These are phyloP conservation scores for Sciurus niger DNA, from an alignment of 2,113 vertebrate genomes.

Conservation along the genomic window DNA sequence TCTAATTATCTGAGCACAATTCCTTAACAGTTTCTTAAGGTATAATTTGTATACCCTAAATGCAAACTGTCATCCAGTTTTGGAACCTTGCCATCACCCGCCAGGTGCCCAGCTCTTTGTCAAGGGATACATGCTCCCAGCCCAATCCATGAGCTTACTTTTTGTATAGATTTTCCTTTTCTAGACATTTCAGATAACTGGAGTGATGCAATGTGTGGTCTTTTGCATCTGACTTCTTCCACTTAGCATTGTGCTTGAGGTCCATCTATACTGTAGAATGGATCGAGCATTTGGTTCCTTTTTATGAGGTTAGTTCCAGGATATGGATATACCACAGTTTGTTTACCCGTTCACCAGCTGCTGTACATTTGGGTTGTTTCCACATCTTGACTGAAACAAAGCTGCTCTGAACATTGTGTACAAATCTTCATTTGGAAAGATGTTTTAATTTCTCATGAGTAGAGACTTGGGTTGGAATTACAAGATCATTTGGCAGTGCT, in stretches of 20 bases:
- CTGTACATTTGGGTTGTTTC: neutral
- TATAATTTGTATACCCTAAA: neutral
- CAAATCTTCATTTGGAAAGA: neutral
- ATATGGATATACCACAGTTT: neutral
- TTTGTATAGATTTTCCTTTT: neutral
- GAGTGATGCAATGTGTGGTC: neutral
- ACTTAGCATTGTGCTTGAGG: neutral
- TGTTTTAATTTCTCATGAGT: neutral
- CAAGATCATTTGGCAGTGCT: neutral
- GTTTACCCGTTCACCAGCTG: neutral
- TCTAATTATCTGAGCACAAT: neutral
- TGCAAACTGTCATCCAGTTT: neutral
- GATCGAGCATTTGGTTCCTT: neutral
- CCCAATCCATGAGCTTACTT: neutral
- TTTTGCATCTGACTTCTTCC: neutral
- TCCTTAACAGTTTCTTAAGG: constrained; percentile 18
- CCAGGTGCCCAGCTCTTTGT: neutral
- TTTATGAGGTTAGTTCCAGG: neutral
- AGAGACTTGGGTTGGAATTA: neutral
- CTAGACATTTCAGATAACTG: neutral
- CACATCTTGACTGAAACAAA: neutral
- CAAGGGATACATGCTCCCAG: neutral
- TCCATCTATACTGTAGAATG: neutral
- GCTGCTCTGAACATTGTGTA: neutral
- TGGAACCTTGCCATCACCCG: neutral